Evolutionary conservation across 1,140 invertebrate species (phyloP).

Genomic region (Phthorimaea operculella): DNA sequence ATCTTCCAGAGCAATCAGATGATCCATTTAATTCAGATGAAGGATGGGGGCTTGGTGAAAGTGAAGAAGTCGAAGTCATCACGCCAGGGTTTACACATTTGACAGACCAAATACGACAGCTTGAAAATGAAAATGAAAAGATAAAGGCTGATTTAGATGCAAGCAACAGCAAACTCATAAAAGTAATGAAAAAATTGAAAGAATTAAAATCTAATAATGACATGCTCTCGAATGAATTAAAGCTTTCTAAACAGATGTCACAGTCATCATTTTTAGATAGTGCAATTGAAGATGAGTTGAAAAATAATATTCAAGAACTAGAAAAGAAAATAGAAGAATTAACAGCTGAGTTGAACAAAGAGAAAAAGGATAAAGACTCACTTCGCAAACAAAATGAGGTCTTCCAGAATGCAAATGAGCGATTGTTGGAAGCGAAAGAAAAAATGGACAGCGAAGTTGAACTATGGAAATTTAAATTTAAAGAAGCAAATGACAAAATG

Average conservation of each 20-base stretch:
- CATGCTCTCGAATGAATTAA: slow-evolving; percentile 69
- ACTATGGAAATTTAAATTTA: slow-evolving; percentile 75
- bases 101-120: slow-evolving; percentile 37
- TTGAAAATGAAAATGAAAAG: slow-evolving; percentile 45
- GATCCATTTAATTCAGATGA: slow-evolving; percentile 62
- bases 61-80: slow-evolving; percentile 33
- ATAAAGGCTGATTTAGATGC: slow-evolving; percentile 70
- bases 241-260: slow-evolving; percentile 63
- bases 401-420: slow-evolving; percentile 80
- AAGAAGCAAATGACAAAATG: slow-evolving; percentile 73
- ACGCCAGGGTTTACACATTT: slow-evolving; percentile 41
- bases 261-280: slow-evolving; percentile 75
- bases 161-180: slow-evolving; percentile 73
- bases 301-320: slow-evolving; percentile 72
- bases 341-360: slow-evolving; percentile 68
- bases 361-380: slow-evolving; percentile 73
- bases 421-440: slow-evolving; percentile 81
- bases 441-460: slow-evolving; percentile 78
- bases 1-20: slow-evolving; percentile 15
- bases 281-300: slow-evolving; percentile 80
- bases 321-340: slow-evolving; percentile 74
- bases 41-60: slow-evolving; percentile 52
- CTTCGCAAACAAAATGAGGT: slow-evolving; percentile 78
- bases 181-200: slow-evolving; percentile 80
- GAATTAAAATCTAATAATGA: slow-evolving; percentile 77